phyloP scores from a whole-genome alignment of 2,113 vertebrate genomes.

The Pyxicephalus adspersus region DNA sequence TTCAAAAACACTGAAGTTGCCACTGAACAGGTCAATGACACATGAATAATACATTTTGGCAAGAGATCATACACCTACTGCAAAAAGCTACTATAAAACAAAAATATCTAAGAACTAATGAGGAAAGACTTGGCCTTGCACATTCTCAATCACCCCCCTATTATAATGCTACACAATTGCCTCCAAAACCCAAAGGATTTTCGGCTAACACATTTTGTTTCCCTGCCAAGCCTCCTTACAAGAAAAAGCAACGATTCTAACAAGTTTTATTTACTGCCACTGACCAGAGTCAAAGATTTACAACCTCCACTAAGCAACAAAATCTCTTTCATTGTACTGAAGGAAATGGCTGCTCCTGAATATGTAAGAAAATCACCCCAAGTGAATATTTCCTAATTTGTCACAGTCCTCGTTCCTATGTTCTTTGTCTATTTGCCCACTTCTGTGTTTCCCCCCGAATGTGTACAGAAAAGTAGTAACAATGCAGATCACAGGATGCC shows the following conservation, averaged over 20 bases:
- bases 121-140: background rate
- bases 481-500: conserved; percentile 12
- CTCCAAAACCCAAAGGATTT: background rate
- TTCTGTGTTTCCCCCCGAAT: background rate
- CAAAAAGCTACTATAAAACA: no score
- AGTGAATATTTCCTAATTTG: background rate
- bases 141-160: background rate
- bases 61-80: no score
- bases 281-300: conserved; percentile 11
- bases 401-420: background rate
- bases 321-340: background rate
- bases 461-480: background rate
- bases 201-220: conserved; percentile 2
- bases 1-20: no score
- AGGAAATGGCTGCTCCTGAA: conserved; percentile 5
- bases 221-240: conserved; percentile 21
- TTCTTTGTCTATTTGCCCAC: background rate
- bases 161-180: background rate
- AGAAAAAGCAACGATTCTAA: background rate
- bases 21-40: no score
- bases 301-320: conserved; percentile 4
- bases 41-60: no score
- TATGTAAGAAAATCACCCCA: background rate
- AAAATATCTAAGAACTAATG: no score
- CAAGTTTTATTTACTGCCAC: background rate